Evolutionary conservation across 2,888 invertebrate species (phyloP).

Genomic region (Ormyrus rosae): DNA sequence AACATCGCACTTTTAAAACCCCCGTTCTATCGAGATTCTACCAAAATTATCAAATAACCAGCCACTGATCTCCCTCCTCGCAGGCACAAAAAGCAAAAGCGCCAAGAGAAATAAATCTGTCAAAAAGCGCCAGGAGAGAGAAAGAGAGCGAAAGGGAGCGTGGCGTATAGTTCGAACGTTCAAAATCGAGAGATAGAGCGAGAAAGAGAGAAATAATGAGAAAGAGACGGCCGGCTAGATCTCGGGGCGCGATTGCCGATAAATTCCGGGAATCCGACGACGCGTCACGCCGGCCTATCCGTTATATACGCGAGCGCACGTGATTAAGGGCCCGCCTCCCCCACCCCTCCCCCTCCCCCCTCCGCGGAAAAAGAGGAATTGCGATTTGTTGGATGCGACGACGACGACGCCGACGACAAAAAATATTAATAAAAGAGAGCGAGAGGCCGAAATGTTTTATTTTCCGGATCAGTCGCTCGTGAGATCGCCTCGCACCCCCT

Average conservation of each 20-base stretch:
- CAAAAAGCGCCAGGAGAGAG: background rate
- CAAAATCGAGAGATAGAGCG: background rate
- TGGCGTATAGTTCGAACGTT: no score
- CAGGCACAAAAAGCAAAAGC: background rate
- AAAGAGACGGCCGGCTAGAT: conserved; percentile 5
- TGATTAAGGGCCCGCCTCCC: conserved; percentile 6
- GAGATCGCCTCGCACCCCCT: conserved; percentile 36
- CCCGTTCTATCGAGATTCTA: no score
- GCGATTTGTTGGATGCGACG: conserved; percentile 23
- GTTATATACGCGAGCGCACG: conserved; percentile 3
- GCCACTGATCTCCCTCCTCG: conserved; percentile 26
- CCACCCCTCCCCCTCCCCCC: no score
- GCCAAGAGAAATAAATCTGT: background rate
- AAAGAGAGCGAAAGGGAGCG: background rate
- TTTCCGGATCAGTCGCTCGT: conserved; percentile 55
- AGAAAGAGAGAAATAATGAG: background rate
- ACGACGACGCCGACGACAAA: background rate
- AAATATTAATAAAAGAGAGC: conserved; percentile 46
- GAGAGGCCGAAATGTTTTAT: conserved; percentile 46
- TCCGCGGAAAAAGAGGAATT: background rate
- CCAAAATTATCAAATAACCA: no score
- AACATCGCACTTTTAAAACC: no score
- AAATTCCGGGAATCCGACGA: conserved; percentile 46
- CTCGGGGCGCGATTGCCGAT: conserved; percentile 36
- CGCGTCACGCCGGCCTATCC: conserved; percentile 19